Conservation (phyloP, 2,113 vertebrate species). For the Pollachius pollachius region DNA sequence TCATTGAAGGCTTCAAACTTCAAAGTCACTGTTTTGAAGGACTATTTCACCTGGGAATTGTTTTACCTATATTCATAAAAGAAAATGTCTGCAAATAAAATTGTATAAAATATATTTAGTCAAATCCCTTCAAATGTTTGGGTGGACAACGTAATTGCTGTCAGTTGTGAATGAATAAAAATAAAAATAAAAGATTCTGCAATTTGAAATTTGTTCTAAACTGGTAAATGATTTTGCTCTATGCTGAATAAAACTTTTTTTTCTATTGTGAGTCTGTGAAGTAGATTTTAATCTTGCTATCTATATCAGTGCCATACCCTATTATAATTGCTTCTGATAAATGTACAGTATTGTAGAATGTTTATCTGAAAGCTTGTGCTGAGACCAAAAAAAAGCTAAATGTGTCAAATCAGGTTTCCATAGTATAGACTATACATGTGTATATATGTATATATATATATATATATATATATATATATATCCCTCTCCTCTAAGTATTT, state of each 20-base stretch:
- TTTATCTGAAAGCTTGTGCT: conserved; percentile 52
- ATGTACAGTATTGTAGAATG: conserved; percentile 21
- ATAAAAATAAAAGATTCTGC: conserved; percentile 6
- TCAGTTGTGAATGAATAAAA: conserved; percentile 7
- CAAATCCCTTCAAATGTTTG: neutral
- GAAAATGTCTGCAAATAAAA: neutral
- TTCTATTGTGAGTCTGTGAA: conserved; percentile 26
- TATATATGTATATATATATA: conserved; percentile 32
- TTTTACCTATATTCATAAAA: conserved; percentile 2
- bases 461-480: conserved; percentile 35
- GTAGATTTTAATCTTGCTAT: conserved; percentile 25
- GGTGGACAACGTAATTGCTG: neutral
- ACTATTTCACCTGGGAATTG: too few relatives aligned
- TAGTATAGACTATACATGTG: conserved; percentile 18
- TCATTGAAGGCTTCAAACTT: too few relatives aligned
- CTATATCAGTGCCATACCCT: conserved; percentile 22
- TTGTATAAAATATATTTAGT: neutral
- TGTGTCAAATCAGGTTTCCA: conserved; percentile 18
- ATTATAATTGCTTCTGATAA: conserved; percentile 17
- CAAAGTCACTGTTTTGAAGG: too few relatives aligned
- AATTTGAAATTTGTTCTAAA: too few relatives aligned
- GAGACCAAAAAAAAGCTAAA: conserved; percentile 37
- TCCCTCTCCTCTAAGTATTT: conserved; percentile 50
- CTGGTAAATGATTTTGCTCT: conserved; percentile 22
- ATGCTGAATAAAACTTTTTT: neutral